Evolutionary conservation across 2,888 invertebrate genomes (phyloP), one percentile per base, ranked within the genome.

Genomic region (Yponomeuta evonymella): DNA sequence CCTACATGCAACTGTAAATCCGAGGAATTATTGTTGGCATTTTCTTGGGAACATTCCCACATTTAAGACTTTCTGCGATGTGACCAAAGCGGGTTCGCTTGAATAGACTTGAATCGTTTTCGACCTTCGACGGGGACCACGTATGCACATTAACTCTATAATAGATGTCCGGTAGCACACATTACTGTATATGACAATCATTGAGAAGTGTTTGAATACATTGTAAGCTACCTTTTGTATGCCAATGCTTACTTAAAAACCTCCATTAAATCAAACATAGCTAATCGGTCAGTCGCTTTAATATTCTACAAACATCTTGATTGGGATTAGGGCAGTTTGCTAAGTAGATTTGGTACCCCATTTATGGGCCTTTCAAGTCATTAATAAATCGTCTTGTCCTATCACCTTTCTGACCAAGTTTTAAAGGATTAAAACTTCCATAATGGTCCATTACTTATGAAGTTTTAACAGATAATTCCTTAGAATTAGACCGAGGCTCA

Each of bases 331-430:
- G 51, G 2, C 51, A 58, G 15, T 58, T 58, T 58, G 15, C 12
- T 58, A 58, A 58, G 51, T 15, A 58, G 51, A 58, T 58, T 58
- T 15, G 51, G 51, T 58, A 58, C 51, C 51, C 51, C 51, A 58
- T 58, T 58, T 58, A 12, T 15, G 51, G 51, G 51, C 51, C 5
- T 43, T 65, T 29, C 77, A 85, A 80, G 83, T 80, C 81, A 83
- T 87, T 83, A 84, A 85, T 88, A 83, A 23, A 79, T 78, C 76
- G 77, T 76, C 4, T 65, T 78, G 75, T 73, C 75, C 75, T 75
- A 75, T 10, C 9, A 67, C 51, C 62, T 65, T 36, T 67, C 69
- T 75, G 75, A 73, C 75, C 73, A 80, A 83, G 78, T 82, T 80
- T 73, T 65, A 65, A 15, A 74, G 71, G 73, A 71, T 75, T 77